These are phyloP conservation scores for Sturnira hondurensis DNA, from an alignment of 2,113 vertebrate species.

Conservation along the genomic window DNA sequence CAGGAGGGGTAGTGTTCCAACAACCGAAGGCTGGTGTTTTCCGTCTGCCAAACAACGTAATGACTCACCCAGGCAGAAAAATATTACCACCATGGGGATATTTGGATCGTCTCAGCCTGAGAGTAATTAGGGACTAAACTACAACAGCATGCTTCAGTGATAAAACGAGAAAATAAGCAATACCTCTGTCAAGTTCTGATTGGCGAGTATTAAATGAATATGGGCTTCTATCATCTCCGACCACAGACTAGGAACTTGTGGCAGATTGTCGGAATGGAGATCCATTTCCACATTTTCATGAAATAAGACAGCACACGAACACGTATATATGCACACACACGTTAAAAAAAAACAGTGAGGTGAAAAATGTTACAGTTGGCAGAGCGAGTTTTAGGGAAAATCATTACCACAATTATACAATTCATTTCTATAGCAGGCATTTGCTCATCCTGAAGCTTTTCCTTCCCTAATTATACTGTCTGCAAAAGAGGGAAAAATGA, in stretches of 20 bases:
- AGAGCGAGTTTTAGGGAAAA: conserved; percentile 80
- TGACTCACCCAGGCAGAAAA: conserved; percentile 94
- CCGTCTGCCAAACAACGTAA: conserved; percentile 93
- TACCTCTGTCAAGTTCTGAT: conserved; percentile 87
- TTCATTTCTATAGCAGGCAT: conserved; percentile 78
- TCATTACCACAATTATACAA: conserved; percentile 80
- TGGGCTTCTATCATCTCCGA: conserved; percentile 79
- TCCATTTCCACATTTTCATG: conserved; percentile 74
- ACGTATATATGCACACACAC: rapidly evolving
- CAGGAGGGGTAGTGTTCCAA: conserved; percentile 84
- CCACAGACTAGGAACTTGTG: conserved; percentile 80
- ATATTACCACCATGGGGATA: conserved; percentile 96
- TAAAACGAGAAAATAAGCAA: conserved; percentile 88
- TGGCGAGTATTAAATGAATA: conserved; percentile 83
- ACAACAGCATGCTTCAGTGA: conserved; percentile 90
- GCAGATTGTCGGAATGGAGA: conserved; percentile 73
- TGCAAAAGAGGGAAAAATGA: conserved; percentile 70
- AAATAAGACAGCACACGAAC: conserved; percentile 64
- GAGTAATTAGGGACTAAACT: conserved; percentile 98
- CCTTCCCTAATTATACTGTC: conserved; percentile 79
- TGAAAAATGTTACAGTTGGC: conserved; percentile 79
- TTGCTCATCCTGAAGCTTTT: conserved; percentile 72
- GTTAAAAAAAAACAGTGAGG: conserved; percentile 61
- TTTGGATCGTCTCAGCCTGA: conserved; percentile 88
- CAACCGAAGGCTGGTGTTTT: conserved; percentile 88